A percentile compares a stretch with the other conserved stretches of the same genome.
Conservation (phyloP, 2,797 vertebrate species). For the Salarias fasciatus region DNA sequence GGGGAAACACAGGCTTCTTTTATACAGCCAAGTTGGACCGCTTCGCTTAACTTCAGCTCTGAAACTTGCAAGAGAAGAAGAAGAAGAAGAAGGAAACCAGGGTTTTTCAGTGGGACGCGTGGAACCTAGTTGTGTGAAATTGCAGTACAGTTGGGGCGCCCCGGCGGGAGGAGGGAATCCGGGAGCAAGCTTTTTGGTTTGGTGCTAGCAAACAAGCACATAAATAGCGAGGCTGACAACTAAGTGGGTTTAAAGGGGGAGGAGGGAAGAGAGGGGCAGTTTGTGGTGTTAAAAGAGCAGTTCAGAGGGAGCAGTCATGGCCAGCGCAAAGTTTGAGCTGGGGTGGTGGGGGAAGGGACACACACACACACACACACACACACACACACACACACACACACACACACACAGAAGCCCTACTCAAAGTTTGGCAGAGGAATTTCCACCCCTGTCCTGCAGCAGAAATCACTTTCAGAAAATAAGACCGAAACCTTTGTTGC, state of each 20-base stretch:
- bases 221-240: slow-evolving; percentile 76
- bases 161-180: slow-evolving; percentile 50
- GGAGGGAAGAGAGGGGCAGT: slow-evolving; percentile 33
- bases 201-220: slow-evolving; percentile 77
- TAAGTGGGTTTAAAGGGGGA: slow-evolving; percentile 25
- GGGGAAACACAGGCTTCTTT: slow-evolving; percentile 82
- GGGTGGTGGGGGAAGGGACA: slow-evolving; percentile 62
- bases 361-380: neutral
- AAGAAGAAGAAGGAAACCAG: slow-evolving; percentile 10
- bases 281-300: slow-evolving; percentile 67
- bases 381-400: no score
- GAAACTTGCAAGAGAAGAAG: slow-evolving; percentile 28
- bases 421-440: slow-evolving; percentile 68
- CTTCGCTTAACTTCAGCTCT: slow-evolving; percentile 62
- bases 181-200: slow-evolving; percentile 51
- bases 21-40: slow-evolving; percentile 69
- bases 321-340: slow-evolving; percentile 55
- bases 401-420: slow-evolving; percentile 22
- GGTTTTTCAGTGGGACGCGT: slow-evolving; percentile 39
- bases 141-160: slow-evolving; percentile 27
- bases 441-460: slow-evolving; percentile 46
- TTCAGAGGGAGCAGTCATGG: slow-evolving; percentile 54
- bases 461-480: slow-evolving; percentile 1
- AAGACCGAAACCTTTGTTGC: neutral
- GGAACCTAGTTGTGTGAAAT: slow-evolving; percentile 64